Percentiles rank a stretch among this genome's conserved stretches.
phyloP scores from a whole-genome alignment of 2,797 vertebrate species.

The Danio kyathit region DNA sequence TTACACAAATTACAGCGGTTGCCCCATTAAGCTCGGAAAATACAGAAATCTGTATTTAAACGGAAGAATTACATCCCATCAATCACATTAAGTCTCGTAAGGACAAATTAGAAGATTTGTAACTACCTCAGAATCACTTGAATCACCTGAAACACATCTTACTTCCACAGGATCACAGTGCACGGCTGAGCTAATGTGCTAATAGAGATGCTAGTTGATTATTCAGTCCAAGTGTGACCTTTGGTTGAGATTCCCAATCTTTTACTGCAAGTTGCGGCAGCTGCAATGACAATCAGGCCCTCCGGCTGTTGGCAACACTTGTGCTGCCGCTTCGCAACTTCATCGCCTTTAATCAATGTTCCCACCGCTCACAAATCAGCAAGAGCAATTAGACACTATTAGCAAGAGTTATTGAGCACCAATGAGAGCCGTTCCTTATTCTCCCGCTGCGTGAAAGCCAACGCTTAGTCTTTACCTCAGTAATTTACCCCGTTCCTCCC shows the following conservation, averaged over 20 bases:
- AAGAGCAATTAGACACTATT: slow-evolving; percentile 72
- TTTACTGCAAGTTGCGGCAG: slow-evolving; percentile 15
- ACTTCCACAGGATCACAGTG: neutral
- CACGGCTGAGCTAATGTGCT: neutral
- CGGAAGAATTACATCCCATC: too few species aligned
- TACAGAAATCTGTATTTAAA: too few species aligned
- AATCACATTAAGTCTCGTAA: too few species aligned
- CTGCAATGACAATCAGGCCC: slow-evolving; percentile 11
- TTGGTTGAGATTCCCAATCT: slow-evolving; percentile 3
- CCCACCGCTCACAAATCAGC: slow-evolving; percentile 69
- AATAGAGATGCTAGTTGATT: neutral
- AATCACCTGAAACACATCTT: neutral
- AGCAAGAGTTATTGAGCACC: slow-evolving; percentile 64
- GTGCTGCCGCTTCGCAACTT: neutral
- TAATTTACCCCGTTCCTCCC: slow-evolving; percentile 20
- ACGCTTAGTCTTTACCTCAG: slow-evolving; percentile 19
- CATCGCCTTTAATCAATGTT: slow-evolving; percentile 50
- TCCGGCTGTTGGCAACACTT: slow-evolving; percentile 15
- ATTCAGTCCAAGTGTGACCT: neutral
- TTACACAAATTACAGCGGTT: too few species aligned
- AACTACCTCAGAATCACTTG: neutral
- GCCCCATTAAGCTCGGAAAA: too few species aligned
- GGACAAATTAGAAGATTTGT: neutral
- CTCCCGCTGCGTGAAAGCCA: slow-evolving; percentile 28
- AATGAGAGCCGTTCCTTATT: neutral